Evolutionary conservation across 1,140 invertebrate species (phyloP), one percentile per base, ranked within the genome.

Genomic region (Orchesella cincta): DNA sequence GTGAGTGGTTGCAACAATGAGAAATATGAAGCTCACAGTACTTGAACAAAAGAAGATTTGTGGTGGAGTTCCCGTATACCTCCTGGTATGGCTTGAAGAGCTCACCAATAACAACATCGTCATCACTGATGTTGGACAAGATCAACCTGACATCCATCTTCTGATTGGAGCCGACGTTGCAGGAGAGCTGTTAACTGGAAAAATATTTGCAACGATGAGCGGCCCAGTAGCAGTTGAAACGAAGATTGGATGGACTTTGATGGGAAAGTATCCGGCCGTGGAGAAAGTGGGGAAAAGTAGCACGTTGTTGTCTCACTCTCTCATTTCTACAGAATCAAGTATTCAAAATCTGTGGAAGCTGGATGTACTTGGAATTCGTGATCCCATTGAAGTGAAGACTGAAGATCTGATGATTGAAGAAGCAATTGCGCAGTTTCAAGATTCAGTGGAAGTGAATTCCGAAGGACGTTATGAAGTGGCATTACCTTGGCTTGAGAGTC

Each of bases 181-280:
- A 8, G 34, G 2, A 20, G 3, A 73, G 1, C 8, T 73, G 3
- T 73, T 8, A 5, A 73, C 71, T 2, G 71, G 71, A 23, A 39
- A 31, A 35, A n/a, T n/a, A n/a, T n/a, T 23, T 73, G 1, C 34
- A 39, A 3, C 5, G 36, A 73, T 51, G 1, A 26, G 26, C 20
- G 12, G 67, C 77, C 76, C 81, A 14, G 75, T 74, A 0, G 83
- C 82, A 0, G 76, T 83, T 0, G 82, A 85, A 67, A 83, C 83
- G 5, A 35, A 18, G 14, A 57, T 85, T 0, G 83, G 83, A n/a
- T 85, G 83, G 83, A n/a, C n/a, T 80, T 81, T 0, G 0, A 84
- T 0, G 81, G 83, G 83, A 83, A 16, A 81, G 81, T 33, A 46
- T 73, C 26, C 51, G 78, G 0, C 31, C 34, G 23, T 16, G 3